A percentile compares a stretch with the other conserved stretches of the same genome.
Conservation (phyloP, 2,888 invertebrate genomes). For the Encarsia formosa region DNA sequence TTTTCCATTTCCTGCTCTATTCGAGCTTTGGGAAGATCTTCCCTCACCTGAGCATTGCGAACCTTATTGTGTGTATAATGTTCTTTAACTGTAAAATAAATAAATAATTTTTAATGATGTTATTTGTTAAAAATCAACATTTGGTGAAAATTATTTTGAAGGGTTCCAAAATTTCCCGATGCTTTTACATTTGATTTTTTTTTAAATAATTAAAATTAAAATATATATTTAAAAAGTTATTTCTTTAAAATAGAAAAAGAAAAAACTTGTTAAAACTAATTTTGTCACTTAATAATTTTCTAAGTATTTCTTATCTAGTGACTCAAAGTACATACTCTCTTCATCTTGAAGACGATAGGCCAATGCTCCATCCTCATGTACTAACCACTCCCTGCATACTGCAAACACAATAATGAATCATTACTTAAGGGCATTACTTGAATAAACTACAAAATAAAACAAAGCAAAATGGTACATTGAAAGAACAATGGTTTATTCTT, state of each 20-base stretch:
- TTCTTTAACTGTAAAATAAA: constrained; percentile 58
- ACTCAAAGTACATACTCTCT: constrained; percentile 64
- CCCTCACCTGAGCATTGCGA: constrained; percentile 71
- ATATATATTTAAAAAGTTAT: background rate
- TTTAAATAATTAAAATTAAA: background rate
- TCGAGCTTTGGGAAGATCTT: constrained; percentile 73
- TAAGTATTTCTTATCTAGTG: too few species aligned
- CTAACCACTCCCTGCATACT: constrained; percentile 80
- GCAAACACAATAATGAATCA: constrained; percentile 39
- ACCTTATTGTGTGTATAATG: constrained; percentile 74
- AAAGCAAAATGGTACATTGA: background rate
- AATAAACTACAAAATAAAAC: constrained; percentile 8
- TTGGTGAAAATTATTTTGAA: too few species aligned
- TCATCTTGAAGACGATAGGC: constrained; percentile 77
- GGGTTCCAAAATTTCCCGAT: too few species aligned
- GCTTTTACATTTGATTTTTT: too few species aligned
- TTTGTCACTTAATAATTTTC: too few species aligned
- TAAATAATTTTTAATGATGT: background rate
- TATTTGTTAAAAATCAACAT: too few species aligned
- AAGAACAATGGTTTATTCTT: background rate
- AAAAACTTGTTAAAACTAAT: too few species aligned
- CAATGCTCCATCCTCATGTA: constrained; percentile 78
- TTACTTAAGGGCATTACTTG: constrained; percentile 15
- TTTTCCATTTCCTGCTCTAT: constrained; percentile 68
- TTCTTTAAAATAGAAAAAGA: constrained; percentile 3